Conservation (phyloP, 2,797 vertebrate genomes). For the Onychomys arenicola region DNA sequence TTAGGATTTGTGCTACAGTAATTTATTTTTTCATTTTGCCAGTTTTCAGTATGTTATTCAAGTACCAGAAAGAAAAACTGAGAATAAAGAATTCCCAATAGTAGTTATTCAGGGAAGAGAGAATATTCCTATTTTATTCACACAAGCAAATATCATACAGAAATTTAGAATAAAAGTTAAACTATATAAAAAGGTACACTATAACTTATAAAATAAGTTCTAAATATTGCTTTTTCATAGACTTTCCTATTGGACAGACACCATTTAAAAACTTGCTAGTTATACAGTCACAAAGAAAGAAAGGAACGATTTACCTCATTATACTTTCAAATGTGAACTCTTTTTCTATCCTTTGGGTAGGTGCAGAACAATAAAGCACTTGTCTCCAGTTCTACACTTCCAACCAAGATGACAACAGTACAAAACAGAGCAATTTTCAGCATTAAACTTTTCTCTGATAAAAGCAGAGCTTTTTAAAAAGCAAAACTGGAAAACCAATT, state of each 20-base stretch:
- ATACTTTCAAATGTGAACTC: conserved; percentile 24
- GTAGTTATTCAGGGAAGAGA: not conserved
- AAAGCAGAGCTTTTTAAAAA: conserved; percentile 30
- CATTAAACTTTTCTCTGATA: conserved; percentile 52
- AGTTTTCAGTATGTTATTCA: conserved; percentile 48
- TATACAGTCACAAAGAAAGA: conserved; percentile 17
- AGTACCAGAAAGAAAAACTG: not conserved
- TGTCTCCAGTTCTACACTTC: conserved; percentile 27
- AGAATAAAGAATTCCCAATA: not conserved
- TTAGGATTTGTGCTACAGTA: too few relatives aligned
- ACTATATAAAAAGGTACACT: conserved; percentile 1
- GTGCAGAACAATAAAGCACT: conserved; percentile 9
- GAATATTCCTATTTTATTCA: conserved; percentile 6
- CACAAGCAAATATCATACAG: not conserved
- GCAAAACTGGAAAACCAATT: conserved; percentile 39
- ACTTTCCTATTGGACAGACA: not conserved
- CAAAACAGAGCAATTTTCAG: conserved; percentile 3
- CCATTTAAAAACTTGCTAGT: conserved; percentile 34
- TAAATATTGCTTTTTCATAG: not conserved
- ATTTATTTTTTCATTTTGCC: conserved; percentile 42
- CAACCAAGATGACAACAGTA: not conserved
- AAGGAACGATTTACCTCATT: conserved; percentile 32
- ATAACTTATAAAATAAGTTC: not conserved
- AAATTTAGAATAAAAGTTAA: conserved; percentile 53
- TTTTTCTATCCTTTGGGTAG: conserved; percentile 15